Conservation (phyloP, 2,113 vertebrate species). For the Thunnus maccoyii region DNA sequence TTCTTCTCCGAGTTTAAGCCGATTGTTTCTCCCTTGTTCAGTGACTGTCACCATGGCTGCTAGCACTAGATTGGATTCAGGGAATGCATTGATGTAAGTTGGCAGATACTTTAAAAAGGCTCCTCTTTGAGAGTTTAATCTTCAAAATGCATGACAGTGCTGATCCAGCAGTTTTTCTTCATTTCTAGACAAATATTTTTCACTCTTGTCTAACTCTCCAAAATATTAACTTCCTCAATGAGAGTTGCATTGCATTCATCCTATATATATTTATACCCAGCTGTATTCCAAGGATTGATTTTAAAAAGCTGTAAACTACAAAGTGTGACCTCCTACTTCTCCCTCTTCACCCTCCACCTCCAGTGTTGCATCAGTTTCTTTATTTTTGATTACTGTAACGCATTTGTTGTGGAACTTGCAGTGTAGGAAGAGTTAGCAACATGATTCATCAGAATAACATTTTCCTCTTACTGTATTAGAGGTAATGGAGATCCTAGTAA, state of each 20-base stretch:
- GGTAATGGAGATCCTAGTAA: not conserved
- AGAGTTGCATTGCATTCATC: not conserved
- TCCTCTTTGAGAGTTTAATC: slow-evolving; percentile 68
- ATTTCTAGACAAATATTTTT: slow-evolving; percentile 55
- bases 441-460: slow-evolving; percentile 9
- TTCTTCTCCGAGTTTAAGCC: slow-evolving; percentile 39
- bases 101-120: slow-evolving; percentile 59
- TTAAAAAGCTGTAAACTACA: slow-evolving; percentile 9
- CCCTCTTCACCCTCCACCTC: not conserved
- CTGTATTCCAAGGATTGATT: slow-evolving; percentile 33
- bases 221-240: slow-evolving; percentile 26
- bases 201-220: slow-evolving; percentile 39
- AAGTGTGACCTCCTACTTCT: not conserved
- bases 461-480: not conserved
- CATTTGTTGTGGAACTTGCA: slow-evolving; percentile 9
- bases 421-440: not conserved
- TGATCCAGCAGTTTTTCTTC: slow-evolving; percentile 56
- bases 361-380: slow-evolving; percentile 10
- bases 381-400: slow-evolving; percentile 37
- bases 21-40: slow-evolving; percentile 63
- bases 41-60: slow-evolving; percentile 60
- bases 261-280: slow-evolving; percentile 10
- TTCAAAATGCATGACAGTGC: slow-evolving; percentile 64
- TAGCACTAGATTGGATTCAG: slow-evolving; percentile 65
- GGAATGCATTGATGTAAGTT: slow-evolving; percentile 63